Base-by-base conservation (phyloP, 1,140 invertebrate genomes). In the Drosophila teissieri region DNA sequence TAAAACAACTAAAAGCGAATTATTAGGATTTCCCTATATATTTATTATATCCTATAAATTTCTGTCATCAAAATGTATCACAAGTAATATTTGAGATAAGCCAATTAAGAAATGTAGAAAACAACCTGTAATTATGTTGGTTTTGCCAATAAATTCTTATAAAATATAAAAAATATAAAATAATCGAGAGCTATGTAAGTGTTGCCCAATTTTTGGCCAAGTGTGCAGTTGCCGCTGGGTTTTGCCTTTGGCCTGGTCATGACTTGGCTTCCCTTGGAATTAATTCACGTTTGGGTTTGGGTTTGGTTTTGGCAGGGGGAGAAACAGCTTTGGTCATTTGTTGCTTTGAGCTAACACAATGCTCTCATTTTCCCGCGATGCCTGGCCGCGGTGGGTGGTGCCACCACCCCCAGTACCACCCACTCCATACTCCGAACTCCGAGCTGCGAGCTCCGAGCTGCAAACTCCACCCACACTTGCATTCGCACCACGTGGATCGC, bases 291-390 rank as follows among this genome's bases (percentile, higher is more conserved):
- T 77, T 73, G 46, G 52, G 53, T 56, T 56, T 51, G 19, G 19
- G 53, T 69, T 77, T 73, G 46, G 46, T 45, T 56, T 56, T 46
- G 80, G 37, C 56, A 55, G 74, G 37, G 73, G 48, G 49, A 19
- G 19, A 19, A 77, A 58, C 53, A 80, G 72, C 69, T 78, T 73
- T 86, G 77, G 76, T 88, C 84, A 88, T 73, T 89, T 84, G 84
- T 80, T 77, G 85, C 84, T 84, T 88, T 54, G 69, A 78, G 61
- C 60, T 60, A 73, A 80, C 81, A 84, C 54, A 52, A 63, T 81
- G 77, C 65, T 81, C 58, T 65, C 73, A 40, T 69, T 78, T 78
- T 42, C 40, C 74, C 37, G 54, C 64, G 64, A 52, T 53, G 51
- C 56, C 31, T 10, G 22, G 15, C 49, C 40, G 19, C 40, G 48